A percentile compares a stretch with the other conserved stretches of the same genome.
Evolutionary conservation across 1,140 invertebrate genomes (phyloP).

Genomic region (Dryas iulia): DNA sequence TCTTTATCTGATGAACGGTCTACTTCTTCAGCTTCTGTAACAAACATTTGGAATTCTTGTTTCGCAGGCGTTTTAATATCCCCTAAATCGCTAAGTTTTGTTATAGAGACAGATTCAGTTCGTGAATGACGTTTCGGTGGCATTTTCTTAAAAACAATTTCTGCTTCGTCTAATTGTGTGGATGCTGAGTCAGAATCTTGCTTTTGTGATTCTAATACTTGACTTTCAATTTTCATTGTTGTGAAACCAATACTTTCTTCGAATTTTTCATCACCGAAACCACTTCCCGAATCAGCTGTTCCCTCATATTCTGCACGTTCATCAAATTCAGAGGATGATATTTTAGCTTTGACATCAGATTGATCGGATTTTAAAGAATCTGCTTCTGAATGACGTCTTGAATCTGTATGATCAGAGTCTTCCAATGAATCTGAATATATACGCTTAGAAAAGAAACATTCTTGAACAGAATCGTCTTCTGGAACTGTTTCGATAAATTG

Average conservation of each 20-base stretch:
- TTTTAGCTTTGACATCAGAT: constrained; percentile 74
- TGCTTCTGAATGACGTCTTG: constrained; percentile 75
- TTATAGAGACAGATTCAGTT: constrained; percentile 75
- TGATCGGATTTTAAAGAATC: constrained; percentile 78
- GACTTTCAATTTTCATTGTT: constrained; percentile 61
- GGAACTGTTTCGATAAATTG: constrained; percentile 80
- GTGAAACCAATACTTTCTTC: constrained; percentile 74
- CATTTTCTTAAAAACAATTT: constrained; percentile 73
- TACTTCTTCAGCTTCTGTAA: constrained; percentile 76
- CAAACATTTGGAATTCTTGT: constrained; percentile 76
- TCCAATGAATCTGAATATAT: constrained; percentile 80
- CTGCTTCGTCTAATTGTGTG: constrained; percentile 51
- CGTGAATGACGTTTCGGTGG: constrained; percentile 73
- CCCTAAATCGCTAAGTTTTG: constrained; percentile 67
- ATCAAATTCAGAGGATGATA: constrained; percentile 75
- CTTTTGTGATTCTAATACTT: constrained; percentile 52
- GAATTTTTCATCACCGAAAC: constrained; percentile 75
- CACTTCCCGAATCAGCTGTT: constrained; percentile 69
- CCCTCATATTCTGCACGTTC: constrained; percentile 75
- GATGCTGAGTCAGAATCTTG: constrained; percentile 64
- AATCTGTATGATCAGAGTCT: constrained; percentile 78
- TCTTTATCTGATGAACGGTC: constrained; percentile 71
- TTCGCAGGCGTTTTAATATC: constrained; percentile 57
- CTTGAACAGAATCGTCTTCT: constrained; percentile 78
- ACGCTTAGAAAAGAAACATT: constrained; percentile 80